These are phyloP conservation scores for Diaprepes abbreviatus DNA, from an alignment of 2,888 invertebrate species.

Conservation along the genomic window DNA sequence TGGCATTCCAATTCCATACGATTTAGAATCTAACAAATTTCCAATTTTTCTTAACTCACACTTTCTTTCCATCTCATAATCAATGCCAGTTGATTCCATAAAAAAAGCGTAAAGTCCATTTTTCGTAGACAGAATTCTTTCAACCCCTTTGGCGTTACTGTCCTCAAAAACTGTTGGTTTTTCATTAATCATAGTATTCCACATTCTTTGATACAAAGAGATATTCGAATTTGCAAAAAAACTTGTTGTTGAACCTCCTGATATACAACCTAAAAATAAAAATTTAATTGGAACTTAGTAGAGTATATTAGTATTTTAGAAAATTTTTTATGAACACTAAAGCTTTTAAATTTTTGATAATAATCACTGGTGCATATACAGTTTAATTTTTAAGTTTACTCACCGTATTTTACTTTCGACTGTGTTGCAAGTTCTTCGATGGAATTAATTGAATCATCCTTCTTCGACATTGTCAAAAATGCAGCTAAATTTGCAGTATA, in stretches of 20 bases:
- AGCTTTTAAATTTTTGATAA: too few relatives aligned
- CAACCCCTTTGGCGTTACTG: slow-evolving; percentile 75
- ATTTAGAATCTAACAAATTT: slow-evolving; percentile 87
- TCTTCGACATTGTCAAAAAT: slow-evolving; percentile 89
- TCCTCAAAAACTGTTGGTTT: slow-evolving; percentile 85
- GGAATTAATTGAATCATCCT: slow-evolving; percentile 89
- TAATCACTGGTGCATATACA: too few relatives aligned
- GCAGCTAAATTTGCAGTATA: slow-evolving; percentile 97
- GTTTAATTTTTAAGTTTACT: too few relatives aligned
- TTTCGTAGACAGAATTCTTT: slow-evolving; percentile 84
- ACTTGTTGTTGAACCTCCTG: slow-evolving; percentile 88
- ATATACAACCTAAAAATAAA: slow-evolving; percentile 69
- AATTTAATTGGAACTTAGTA: too few relatives aligned
- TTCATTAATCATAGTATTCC: slow-evolving; percentile 80
- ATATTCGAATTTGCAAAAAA: slow-evolving; percentile 82
- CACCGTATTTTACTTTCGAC: slow-evolving; percentile 95
- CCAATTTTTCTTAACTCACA: slow-evolving; percentile 90
- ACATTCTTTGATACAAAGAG: slow-evolving; percentile 58
- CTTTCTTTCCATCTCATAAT: slow-evolving; percentile 89
- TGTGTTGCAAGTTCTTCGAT: slow-evolving; percentile 94
- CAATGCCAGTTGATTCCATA: slow-evolving; percentile 96
- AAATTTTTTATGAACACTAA: too few relatives aligned
- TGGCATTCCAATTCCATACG: slow-evolving; percentile 94
- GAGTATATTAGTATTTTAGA: too few relatives aligned
- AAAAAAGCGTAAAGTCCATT: slow-evolving; percentile 90